Evolutionary conservation across 2,113 vertebrate genomes (phyloP), one percentile per base, ranked within the genome.

Genomic region (Ramphastos sulfuratus): DNA sequence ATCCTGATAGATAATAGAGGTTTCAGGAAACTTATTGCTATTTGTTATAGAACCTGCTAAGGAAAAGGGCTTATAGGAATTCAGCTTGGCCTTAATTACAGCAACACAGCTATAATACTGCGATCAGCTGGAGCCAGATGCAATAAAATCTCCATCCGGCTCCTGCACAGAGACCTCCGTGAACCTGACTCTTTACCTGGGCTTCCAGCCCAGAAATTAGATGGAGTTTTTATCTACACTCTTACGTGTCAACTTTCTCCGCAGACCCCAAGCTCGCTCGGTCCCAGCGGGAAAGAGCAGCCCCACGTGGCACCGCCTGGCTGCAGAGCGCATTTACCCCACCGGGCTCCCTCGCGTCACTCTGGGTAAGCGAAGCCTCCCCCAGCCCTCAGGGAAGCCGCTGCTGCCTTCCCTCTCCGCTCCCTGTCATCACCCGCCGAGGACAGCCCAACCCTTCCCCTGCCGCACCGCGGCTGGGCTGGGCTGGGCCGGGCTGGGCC

Each of bases 151-250:
- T 96, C 95, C 94, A 96, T 77, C 93, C 89, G 87, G 90, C 95
- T 95, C 84, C 86, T 81, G 94, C 93, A 74, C 83, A n/a, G 87
- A 92, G 91, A 90, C 96, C 95, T 92, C 59, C 77, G 23, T 21
- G 95, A 93, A 97, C 95, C 93, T 82, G 94, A 93, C 58, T 89
- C 91, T 85, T 76, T 87, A 56, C 90, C 93, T 87, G 96, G 95
- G 97, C 96, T 96, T 89, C 70, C 6, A 86, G 97, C 97, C 97
- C 97, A 97, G 97, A 95, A 95, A 96, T 48, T 75, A 75, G 85
- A 95, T 73, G 67, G 63, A 94, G 14, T 92, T 97, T 96, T 95
- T 82, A 97, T 96, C 95, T 71, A 90, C 96, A 91, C 94, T 82
- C 61, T 78, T 86, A 59, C 64, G 91, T 74, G 66, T 92, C 94